These are phyloP conservation scores for Enteromius treurensis DNA, from an alignment of 2,797 vertebrate genomes.

Conservation along the genomic window DNA sequence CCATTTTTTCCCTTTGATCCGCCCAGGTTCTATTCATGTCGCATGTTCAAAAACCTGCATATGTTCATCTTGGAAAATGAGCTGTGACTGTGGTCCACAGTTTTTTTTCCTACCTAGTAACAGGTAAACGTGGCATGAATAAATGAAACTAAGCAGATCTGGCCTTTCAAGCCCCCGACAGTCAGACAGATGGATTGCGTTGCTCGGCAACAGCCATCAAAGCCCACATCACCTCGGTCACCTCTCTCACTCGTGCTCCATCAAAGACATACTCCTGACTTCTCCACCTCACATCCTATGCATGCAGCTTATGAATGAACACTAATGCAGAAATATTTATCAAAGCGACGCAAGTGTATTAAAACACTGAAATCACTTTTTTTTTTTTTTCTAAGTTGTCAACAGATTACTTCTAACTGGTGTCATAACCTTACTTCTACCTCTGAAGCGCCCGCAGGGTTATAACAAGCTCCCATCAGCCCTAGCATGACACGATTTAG, in stretches of 20 bases:
- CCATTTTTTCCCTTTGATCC: not conserved
- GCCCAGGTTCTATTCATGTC: not conserved
- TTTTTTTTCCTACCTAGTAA: slow-evolving; percentile 2
- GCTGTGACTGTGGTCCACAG: not conserved
- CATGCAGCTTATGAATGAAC: not conserved
- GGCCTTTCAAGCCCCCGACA: slow-evolving; percentile 36
- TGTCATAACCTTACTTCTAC: not conserved
- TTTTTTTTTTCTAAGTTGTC: not conserved
- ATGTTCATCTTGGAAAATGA: not conserved
- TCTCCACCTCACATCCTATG: not conserved
- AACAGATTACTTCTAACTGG: slow-evolving; percentile 7
- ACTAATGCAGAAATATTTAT: slow-evolving; percentile 13
- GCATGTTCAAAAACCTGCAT: slow-evolving; percentile 8
- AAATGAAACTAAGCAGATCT: slow-evolving; percentile 32
- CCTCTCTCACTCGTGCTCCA: slow-evolving; percentile 64
- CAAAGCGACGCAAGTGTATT: not conserved
- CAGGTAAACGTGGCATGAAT: slow-evolving; percentile 35
- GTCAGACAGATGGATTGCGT: slow-evolving; percentile 61
- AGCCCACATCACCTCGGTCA: slow-evolving; percentile 68
- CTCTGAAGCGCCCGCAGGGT: not conserved
- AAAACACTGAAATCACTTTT: not conserved
- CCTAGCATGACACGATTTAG: slow-evolving; percentile 2
- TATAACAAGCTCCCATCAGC: slow-evolving; percentile 32
- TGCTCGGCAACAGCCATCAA: slow-evolving; percentile 83
- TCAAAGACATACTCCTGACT: slow-evolving; percentile 68